A percentile compares a stretch with the other conserved stretches of the same genome.
Evolutionary conservation across 2,888 invertebrate species (phyloP).

Genomic region (Metacarcinus magister): DNA sequence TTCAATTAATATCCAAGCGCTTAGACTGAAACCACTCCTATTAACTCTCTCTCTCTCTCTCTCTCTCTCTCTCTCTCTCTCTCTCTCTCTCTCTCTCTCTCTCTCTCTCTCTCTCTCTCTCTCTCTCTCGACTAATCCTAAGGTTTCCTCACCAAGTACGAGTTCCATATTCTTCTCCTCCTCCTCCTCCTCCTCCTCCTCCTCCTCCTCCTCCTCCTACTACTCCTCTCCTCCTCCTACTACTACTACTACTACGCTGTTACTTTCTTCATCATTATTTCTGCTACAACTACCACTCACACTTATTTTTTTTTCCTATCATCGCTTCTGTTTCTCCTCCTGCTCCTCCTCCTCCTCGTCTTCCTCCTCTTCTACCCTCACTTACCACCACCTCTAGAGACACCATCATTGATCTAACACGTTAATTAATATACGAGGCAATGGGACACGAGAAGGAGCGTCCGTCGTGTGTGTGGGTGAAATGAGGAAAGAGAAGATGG

Average conservation of each 20-base stretch:
- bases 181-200: background rate
- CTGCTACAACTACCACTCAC: background rate
- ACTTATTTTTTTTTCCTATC: background rate
- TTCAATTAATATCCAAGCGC: too few relatives aligned
- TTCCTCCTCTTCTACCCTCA: background rate
- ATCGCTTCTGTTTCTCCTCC: background rate
- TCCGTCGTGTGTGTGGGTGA: background rate
- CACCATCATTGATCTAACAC: background rate
- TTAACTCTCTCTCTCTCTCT: background rate
- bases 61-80: too few relatives aligned
- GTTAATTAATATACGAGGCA: background rate
- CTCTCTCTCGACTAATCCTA: too few relatives aligned
- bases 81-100: too few relatives aligned
- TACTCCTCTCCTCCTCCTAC: slow-evolving; percentile 42
- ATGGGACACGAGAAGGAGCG: background rate
- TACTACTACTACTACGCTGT: slow-evolving; percentile 33
- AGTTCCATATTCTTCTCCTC: background rate
- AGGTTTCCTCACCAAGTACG: too few relatives aligned
- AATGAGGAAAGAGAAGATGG: background rate
- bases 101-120: too few relatives aligned
- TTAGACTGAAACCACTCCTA: background rate
- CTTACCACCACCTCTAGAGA: background rate
- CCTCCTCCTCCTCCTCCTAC: background rate
- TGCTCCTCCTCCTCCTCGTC: background rate
- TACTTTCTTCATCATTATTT: background rate